Percentiles rank a stretch among this genome's conserved stretches.
phyloP scores from a whole-genome alignment of 2,797 vertebrate species.

The Megalops cyprinoides region DNA sequence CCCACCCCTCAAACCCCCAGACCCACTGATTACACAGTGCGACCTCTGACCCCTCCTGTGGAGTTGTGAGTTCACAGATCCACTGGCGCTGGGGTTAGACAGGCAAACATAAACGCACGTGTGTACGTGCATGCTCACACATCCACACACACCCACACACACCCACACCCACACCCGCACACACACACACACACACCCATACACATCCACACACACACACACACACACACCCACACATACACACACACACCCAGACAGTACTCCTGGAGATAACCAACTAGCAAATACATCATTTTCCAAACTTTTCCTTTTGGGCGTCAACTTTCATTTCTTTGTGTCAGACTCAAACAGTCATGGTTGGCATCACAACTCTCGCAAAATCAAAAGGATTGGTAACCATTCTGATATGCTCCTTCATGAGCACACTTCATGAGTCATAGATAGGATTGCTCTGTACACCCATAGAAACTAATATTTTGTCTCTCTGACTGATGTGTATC shows the following conservation, averaged over 20 bases:
- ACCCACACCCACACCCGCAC: background rate
- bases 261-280: background rate
- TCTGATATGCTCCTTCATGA: background rate
- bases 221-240: background rate
- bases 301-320: background rate
- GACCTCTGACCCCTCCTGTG: constrained; percentile 27
- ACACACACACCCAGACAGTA: background rate
- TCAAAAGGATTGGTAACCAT: background rate
- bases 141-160: background rate
- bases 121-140: background rate
- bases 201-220: background rate
- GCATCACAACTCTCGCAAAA: background rate
- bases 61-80: background rate
- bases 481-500: background rate
- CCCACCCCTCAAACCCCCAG: background rate
- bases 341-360: background rate
- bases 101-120: background rate
- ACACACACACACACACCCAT: background rate
- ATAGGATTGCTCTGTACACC: background rate
- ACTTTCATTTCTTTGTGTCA: background rate
- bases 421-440: background rate
- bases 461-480: background rate
- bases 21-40: background rate
- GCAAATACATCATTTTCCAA: background rate
- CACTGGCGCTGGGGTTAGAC: background rate